These are phyloP conservation scores for Girardinichthys multiradiatus DNA, from an alignment of 2,113 vertebrate genomes.

Conservation along the genomic window DNA sequence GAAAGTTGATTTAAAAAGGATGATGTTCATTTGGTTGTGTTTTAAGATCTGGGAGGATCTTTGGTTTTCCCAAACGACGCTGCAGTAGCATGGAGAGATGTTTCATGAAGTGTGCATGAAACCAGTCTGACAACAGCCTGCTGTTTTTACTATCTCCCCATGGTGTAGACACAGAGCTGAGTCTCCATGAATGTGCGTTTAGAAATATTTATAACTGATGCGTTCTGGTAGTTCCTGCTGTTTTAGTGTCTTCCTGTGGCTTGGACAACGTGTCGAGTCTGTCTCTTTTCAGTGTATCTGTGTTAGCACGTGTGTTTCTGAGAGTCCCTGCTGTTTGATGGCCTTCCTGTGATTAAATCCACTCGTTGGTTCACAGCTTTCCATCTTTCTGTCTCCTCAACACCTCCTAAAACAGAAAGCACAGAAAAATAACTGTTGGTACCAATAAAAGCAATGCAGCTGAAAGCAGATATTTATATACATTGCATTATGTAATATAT, in stretches of 20 bases:
- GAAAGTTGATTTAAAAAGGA: no score
- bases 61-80: neutral
- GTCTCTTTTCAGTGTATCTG: slow-evolving; percentile 33
- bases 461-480: no score
- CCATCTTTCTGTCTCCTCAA: neutral
- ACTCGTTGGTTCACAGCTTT: slow-evolving; percentile 2
- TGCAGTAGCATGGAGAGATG: neutral
- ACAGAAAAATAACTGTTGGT: neutral
- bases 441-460: neutral
- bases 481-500: no score
- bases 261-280: slow-evolving; percentile 38
- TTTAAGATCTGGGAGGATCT: neutral
- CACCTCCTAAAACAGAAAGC: slow-evolving; percentile 8
- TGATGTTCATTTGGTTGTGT: no score
- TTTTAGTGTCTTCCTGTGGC: slow-evolving; percentile 55
- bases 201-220: slow-evolving; percentile 36
- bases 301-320: slow-evolving; percentile 26
- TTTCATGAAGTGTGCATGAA: slow-evolving; percentile 6
- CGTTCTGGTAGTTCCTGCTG: slow-evolving; percentile 55
- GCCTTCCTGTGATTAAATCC: slow-evolving; percentile 37
- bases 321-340: slow-evolving; percentile 49
- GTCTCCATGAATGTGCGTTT: slow-evolving; percentile 16
- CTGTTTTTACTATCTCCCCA: slow-evolving; percentile 48
- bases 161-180: slow-evolving; percentile 12
- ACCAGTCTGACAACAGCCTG: slow-evolving; percentile 23